Conservation (phyloP, 1,140 invertebrate species). For the Cylas formicarius region DNA sequence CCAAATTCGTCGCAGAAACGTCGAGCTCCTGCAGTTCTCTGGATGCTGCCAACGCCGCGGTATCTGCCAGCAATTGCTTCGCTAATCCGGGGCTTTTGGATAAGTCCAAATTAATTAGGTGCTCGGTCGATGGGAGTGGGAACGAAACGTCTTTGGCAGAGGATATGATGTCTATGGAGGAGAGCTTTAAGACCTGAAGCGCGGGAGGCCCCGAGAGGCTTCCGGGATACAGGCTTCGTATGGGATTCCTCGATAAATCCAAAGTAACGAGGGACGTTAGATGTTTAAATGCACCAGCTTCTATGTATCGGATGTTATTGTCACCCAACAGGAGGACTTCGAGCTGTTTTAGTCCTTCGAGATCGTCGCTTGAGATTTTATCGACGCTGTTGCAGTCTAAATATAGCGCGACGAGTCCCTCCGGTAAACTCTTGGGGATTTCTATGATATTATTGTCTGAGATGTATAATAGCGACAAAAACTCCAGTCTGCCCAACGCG, state of each 20-base stretch:
- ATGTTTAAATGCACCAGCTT: slow-evolving; percentile 60
- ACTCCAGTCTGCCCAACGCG: slow-evolving; percentile 72
- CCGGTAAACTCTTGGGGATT: slow-evolving; percentile 61
- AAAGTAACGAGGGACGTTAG: slow-evolving; percentile 58
- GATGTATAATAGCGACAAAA: slow-evolving; percentile 69
- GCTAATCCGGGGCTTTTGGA: slow-evolving; percentile 65
- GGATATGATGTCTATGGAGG: slow-evolving; percentile 54
- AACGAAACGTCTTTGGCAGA: slow-evolving; percentile 57
- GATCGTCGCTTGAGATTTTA: slow-evolving; percentile 56
- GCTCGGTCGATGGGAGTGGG: slow-evolving; percentile 59
- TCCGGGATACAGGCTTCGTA: slow-evolving; percentile 57
- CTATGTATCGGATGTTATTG: slow-evolving; percentile 58
- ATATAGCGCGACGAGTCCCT: slow-evolving; percentile 53
- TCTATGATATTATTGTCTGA: slow-evolving; percentile 63
- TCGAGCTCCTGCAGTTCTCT: slow-evolving; percentile 61
- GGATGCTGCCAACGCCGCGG: slow-evolving; percentile 61
- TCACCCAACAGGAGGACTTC: slow-evolving; percentile 61
- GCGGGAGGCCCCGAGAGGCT: slow-evolving; percentile 58
- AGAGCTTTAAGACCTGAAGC: slow-evolving; percentile 59
- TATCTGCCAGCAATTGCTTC: slow-evolving; percentile 58
- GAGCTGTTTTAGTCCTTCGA: slow-evolving; percentile 62
- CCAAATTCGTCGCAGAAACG: slow-evolving; percentile 56
- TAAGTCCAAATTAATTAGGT: slow-evolving; percentile 63
- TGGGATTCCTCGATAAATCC: slow-evolving; percentile 71
- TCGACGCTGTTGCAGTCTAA: slow-evolving; percentile 56